Evolutionary conservation across 2,888 invertebrate species (phyloP).

Genomic region (Xestia rhomboidea): DNA sequence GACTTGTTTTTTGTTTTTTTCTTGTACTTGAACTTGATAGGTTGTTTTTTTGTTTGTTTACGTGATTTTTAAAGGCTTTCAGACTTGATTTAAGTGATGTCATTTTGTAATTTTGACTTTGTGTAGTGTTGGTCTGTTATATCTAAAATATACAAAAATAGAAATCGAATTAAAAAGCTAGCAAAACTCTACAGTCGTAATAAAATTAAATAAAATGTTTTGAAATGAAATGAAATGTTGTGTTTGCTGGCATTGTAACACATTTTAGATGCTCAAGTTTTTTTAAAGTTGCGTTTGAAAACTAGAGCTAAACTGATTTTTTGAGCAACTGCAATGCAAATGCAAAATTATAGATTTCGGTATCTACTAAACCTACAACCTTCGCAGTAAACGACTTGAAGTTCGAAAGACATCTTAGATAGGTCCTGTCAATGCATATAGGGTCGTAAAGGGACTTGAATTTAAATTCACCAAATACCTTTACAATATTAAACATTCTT

Average conservation of each 20-base stretch:
- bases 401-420: not conserved
- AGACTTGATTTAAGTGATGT: not conserved
- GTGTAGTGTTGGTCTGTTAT: not conserved
- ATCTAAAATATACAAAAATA: not conserved
- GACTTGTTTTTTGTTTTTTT: conserved; percentile 21
- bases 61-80: not conserved
- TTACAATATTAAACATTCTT: conserved; percentile 51
- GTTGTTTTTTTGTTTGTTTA: not conserved
- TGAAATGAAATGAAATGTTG: too few species aligned
- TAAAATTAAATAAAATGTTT: too few species aligned
- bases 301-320: too few species aligned
- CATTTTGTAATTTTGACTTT: not conserved
- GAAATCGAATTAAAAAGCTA: not conserved
- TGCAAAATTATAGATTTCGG: not conserved
- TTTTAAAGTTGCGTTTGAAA: too few species aligned
- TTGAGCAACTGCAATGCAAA: too few species aligned
- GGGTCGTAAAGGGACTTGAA: conserved; percentile 11
- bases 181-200: not conserved
- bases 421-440: not conserved
- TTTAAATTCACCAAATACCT: conserved; percentile 45
- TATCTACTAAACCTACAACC: not conserved
- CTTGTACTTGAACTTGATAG: conserved; percentile 13
- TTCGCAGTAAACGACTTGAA: not conserved
- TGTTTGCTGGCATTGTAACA: too few species aligned
- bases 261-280: too few species aligned